Base-by-base conservation (phyloP, 2,797 vertebrate species). In the Microhierax caerulescens region DNA sequence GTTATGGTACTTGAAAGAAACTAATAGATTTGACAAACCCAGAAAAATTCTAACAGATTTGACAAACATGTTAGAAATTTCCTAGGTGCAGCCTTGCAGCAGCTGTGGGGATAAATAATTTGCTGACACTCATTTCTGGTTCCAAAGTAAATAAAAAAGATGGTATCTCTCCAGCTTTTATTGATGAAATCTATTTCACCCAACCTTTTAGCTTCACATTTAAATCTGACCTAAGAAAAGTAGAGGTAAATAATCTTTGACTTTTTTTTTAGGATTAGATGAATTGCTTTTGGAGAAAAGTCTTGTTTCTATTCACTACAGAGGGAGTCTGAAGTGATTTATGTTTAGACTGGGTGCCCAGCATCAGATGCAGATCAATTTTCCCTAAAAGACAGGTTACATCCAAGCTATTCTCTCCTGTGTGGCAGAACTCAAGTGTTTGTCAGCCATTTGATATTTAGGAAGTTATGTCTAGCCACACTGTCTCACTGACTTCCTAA, bases 401-500 rank as follows among this genome's bases (percentile, higher is more conserved):
- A 86, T 54, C 30, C 28, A 64, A 75, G 64, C 60, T 88, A 21
- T 75, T 81, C 17, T 70, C 30, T 86, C 34, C 37, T 61, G 4
- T 51, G 60, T 70, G 60, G 36, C 73, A 88, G 22, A 11, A 63
- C n/a, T 78, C 21, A 59, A n/a, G 21, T 47, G 16, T 57, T 88
- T 88, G 19, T 9, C 47, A 92, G 85, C 7, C 22, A 32, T 77
- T 27, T 85, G 64, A 37, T 57, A 50, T 72, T 79, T 76, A 73
- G 45, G 81, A 92, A 83, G 54, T 39, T 93, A 54, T 28, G 30
- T 61, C 65, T 78, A 67, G 74, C 61, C 76, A 59, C 50, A 50
- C 5, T 12, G 53, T 93, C 88, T 93, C 77, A 83, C 25, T 50
- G 76, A 81, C 90, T 95, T 95, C 82, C 92, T 78, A 84, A 86